Evolutionary conservation across 2,113 vertebrate genomes (phyloP).

Genomic region (Mesoclemmys tuberculata): DNA sequence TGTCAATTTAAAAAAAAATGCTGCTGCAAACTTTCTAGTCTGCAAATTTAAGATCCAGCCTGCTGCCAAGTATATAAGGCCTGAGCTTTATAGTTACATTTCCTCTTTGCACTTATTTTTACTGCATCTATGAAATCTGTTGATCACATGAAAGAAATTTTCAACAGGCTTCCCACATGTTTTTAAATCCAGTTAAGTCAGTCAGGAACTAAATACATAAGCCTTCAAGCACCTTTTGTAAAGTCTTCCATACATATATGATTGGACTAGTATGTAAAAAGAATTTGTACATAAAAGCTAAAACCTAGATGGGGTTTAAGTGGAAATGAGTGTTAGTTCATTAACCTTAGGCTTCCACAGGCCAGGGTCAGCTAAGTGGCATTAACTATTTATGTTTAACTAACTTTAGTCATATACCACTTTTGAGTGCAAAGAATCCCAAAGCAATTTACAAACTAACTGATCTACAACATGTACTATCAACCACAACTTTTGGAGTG

Average conservation of each 20-base stretch:
- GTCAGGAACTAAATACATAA: constrained; percentile 14
- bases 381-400: neutral
- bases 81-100: neutral
- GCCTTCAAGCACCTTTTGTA: constrained; percentile 7
- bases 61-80: neutral
- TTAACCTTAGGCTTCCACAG: neutral
- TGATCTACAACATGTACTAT: neutral
- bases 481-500: rapidly evolving
- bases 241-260: neutral
- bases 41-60: neutral
- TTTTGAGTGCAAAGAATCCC: neutral
- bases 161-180: neutral
- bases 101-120: neutral
- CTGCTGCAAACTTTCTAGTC: neutral
- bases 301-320: too few relatives aligned
- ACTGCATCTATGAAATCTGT: neutral
- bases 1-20: neutral
- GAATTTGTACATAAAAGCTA: too few relatives aligned
- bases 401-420: constrained; percentile 13
- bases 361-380: constrained; percentile 6
- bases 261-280: constrained; percentile 2
- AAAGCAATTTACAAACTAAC: constrained; percentile 30
- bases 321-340: neutral
- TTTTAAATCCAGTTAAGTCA: constrained; percentile 7
- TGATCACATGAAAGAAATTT: neutral